Evolutionary conservation across 1,140 invertebrate species (phyloP).

Genomic region (Drosophila lowei): DNA sequence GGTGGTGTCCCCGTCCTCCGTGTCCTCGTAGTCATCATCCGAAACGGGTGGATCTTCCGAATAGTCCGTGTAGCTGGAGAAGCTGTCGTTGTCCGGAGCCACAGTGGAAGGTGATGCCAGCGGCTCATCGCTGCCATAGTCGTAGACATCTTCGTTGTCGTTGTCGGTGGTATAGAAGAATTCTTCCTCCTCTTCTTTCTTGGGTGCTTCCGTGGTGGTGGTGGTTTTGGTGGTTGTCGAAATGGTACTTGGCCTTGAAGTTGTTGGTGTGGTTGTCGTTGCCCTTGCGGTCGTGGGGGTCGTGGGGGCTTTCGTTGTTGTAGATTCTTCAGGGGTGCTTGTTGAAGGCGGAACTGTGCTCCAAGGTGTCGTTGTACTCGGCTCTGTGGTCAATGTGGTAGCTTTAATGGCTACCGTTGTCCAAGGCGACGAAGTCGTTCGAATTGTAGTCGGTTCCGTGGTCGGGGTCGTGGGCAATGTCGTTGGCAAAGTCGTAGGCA

Average conservation of each 20-base stretch:
- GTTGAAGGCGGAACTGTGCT: conserved; percentile 27
- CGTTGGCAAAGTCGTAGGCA: conserved; percentile 6
- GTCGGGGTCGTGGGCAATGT: neutral
- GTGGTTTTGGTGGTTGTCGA: conserved; percentile 20
- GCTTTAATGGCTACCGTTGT: conserved; percentile 22
- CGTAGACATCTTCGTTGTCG: conserved; percentile 40
- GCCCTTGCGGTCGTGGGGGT: conserved; percentile 15
- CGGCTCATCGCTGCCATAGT: conserved; percentile 61
- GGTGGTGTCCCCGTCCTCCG: conserved; percentile 37
- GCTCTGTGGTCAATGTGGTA: conserved; percentile 3
- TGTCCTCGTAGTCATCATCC: conserved; percentile 14
- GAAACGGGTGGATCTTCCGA: conserved; percentile 45
- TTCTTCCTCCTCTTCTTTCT: conserved; percentile 8
- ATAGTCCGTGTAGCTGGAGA: conserved; percentile 73
- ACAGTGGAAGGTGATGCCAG: conserved; percentile 44
- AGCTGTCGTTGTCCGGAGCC: conserved; percentile 57
- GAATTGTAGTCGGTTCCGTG: conserved; percentile 24
- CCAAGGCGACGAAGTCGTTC: conserved; percentile 25
- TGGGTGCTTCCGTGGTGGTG: conserved; percentile 17
- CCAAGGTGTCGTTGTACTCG: neutral
- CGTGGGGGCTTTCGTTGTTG: conserved; percentile 13
- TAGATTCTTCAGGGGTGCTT: conserved; percentile 15
- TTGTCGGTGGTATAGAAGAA: conserved; percentile 24
- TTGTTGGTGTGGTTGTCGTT: neutral
- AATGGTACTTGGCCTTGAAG: neutral